phyloP scores from a whole-genome alignment of 2,797 vertebrate genomes.

The Meda fulgida region DNA sequence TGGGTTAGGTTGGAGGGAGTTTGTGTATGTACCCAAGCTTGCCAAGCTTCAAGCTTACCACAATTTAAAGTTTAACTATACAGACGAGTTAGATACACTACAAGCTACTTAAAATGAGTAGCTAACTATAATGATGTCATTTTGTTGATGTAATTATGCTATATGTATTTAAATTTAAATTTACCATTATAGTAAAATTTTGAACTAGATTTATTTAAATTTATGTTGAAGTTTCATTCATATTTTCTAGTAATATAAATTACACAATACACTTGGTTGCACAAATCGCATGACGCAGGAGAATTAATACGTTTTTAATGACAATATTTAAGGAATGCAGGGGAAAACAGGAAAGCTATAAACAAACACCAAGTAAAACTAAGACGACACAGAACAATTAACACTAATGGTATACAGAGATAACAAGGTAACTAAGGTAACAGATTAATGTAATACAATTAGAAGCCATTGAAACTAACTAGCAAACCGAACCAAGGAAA shows the following conservation, averaged over 20 bases:
- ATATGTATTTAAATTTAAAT: neutral
- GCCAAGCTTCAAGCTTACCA: neutral
- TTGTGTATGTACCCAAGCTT: conserved; percentile 25
- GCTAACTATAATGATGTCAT: neutral
- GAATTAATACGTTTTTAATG: neutral
- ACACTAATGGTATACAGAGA: neutral
- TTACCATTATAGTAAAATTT: neutral
- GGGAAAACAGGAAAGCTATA: no score
- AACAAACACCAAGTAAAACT: neutral
- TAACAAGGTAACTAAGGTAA: no score
- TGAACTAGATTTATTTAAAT: neutral
- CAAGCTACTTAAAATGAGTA: neutral
- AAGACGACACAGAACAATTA: neutral
- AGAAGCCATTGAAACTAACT: no score
- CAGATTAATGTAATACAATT: no score
- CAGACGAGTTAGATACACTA: neutral
- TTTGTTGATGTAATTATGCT: neutral
- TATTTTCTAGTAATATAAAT: neutral
- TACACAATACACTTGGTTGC: no score
- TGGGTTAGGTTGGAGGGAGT: neutral
- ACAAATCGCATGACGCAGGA: neutral
- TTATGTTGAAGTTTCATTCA: neutral
- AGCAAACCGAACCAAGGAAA: no score
- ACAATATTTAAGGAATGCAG: no score
- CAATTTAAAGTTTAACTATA: neutral